Evolutionary conservation across 2,888 invertebrate species (phyloP).

Genomic region (Chalcosyrphus nemorum): DNA sequence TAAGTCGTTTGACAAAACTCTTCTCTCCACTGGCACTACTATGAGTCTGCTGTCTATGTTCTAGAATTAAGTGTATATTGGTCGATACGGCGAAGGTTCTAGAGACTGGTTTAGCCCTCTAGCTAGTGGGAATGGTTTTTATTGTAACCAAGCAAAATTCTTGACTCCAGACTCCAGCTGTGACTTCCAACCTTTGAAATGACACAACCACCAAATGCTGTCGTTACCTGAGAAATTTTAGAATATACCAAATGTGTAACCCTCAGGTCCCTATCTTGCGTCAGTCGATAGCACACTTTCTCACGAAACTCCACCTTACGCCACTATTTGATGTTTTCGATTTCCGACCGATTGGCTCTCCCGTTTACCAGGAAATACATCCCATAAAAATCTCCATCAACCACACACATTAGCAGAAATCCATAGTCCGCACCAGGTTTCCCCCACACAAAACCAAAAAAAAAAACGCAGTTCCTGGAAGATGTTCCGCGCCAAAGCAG

Average conservation of each 20-base stretch:
- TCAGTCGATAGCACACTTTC: conserved; percentile 9
- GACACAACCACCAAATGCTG: too few species aligned
- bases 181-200: too few species aligned
- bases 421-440: conserved; percentile 24
- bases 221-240: neutral
- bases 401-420: conserved; percentile 14
- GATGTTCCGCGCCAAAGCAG: neutral
- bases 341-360: conserved; percentile 25
- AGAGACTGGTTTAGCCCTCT: too few species aligned
- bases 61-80: too few species aligned
- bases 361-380: conserved; percentile 47
- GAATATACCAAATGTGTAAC: neutral
- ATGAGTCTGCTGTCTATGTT: too few species aligned
- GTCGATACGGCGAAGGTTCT: too few species aligned
- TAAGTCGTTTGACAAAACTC: too few species aligned
- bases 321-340: conserved; percentile 36
- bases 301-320: conserved; percentile 8
- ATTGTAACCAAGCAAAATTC: too few species aligned
- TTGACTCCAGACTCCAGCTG: too few species aligned
- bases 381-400: conserved; percentile 33
- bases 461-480: conserved; percentile 57
- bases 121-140: too few species aligned
- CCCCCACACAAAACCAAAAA: conserved; percentile 37
- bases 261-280: neutral
- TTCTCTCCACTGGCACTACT: too few species aligned